These are phyloP conservation scores for Monochamus alternatus DNA, from an alignment of 2,888 invertebrate genomes.

Conservation along the genomic window DNA sequence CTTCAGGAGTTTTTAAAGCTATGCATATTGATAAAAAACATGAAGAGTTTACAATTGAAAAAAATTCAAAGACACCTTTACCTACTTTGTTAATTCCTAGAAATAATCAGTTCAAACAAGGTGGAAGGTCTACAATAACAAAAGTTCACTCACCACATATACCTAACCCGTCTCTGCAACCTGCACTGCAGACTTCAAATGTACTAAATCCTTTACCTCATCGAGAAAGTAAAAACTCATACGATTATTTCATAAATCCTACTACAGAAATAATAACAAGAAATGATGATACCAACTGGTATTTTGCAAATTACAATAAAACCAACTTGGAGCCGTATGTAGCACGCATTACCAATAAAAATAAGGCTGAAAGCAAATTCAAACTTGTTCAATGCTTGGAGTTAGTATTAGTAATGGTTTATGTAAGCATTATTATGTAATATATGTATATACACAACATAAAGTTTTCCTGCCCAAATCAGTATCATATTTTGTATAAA, in stretches of 20 bases:
- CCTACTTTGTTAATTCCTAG: conserved; percentile 79
- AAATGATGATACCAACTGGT: conserved; percentile 80
- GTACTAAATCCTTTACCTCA: conserved; percentile 48
- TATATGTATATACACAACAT: no score
- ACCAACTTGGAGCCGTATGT: conserved; percentile 73
- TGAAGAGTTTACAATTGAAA: conserved; percentile 13
- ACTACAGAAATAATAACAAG: conserved; percentile 71
- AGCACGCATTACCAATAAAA: conserved; percentile 43
- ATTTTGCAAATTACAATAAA: conserved; percentile 88
- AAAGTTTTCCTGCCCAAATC: no score
- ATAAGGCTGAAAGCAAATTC: neutral
- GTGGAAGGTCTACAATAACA: conserved; percentile 75
- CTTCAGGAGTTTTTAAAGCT: conserved; percentile 11
- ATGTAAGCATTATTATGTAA: neutral
- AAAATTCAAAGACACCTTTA: conserved; percentile 72
- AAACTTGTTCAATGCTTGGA: neutral
- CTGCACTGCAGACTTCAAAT: conserved; percentile 53
- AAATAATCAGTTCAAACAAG: conserved; percentile 71
- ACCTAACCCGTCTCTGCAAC: conserved; percentile 53
- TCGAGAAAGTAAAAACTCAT: conserved; percentile 56
- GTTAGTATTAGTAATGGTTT: neutral
- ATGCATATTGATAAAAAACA: conserved; percentile 8
- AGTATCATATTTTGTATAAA: no score
- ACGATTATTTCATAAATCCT: neutral
- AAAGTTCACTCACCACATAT: conserved; percentile 73